Percentiles rank a stretch among this genome's conserved stretches.
phyloP scores from a whole-genome alignment of 2,113 vertebrate genomes.

The Myrmecobius fasciatus region DNA sequence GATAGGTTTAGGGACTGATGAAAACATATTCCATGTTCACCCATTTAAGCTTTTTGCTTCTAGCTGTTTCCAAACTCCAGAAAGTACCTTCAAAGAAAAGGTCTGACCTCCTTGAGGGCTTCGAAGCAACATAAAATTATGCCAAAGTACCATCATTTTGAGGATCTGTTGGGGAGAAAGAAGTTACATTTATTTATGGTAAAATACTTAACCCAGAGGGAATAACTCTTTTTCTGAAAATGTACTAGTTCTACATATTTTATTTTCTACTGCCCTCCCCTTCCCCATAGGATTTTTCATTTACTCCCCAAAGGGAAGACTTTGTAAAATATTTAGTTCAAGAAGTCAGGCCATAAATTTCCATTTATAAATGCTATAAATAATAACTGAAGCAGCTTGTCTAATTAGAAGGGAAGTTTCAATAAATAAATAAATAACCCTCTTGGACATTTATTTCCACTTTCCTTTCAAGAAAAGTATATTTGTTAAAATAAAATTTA shows the following conservation, averaged over 20 bases:
- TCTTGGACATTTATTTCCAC: slow-evolving; percentile 20
- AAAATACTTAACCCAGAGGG: slow-evolving; percentile 65
- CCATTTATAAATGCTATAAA: slow-evolving; percentile 60
- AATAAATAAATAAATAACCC: slow-evolving; percentile 45
- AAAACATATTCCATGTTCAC: slow-evolving; percentile 60
- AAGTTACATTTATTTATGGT: slow-evolving; percentile 57
- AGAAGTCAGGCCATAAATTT: slow-evolving; percentile 35
- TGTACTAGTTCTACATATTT: slow-evolving; percentile 1
- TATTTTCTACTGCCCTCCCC: slow-evolving; percentile 16
- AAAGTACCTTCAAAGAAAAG: slow-evolving; percentile 65
- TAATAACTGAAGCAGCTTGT: slow-evolving; percentile 53
- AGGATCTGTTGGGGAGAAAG: slow-evolving; percentile 62
- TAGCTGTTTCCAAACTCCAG: slow-evolving; percentile 65
- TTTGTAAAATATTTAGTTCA: slow-evolving; percentile 66
- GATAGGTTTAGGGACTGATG: slow-evolving; percentile 60
- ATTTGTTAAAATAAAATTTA: slow-evolving; percentile 64
- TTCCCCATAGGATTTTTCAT: slow-evolving; percentile 30
- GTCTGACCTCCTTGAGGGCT: slow-evolving; percentile 54
- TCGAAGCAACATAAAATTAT: slow-evolving; percentile 64
- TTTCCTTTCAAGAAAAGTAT: slow-evolving; percentile 19
- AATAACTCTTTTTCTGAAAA: slow-evolving; percentile 58
- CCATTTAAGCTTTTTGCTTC: slow-evolving; percentile 59
- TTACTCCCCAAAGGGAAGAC: neutral
- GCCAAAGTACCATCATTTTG: slow-evolving; percentile 47
- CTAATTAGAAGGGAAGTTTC: slow-evolving; percentile 51